Evolutionary conservation across 2,888 invertebrate genomes (phyloP).

Genomic region (Eretmocerus hayati): DNA sequence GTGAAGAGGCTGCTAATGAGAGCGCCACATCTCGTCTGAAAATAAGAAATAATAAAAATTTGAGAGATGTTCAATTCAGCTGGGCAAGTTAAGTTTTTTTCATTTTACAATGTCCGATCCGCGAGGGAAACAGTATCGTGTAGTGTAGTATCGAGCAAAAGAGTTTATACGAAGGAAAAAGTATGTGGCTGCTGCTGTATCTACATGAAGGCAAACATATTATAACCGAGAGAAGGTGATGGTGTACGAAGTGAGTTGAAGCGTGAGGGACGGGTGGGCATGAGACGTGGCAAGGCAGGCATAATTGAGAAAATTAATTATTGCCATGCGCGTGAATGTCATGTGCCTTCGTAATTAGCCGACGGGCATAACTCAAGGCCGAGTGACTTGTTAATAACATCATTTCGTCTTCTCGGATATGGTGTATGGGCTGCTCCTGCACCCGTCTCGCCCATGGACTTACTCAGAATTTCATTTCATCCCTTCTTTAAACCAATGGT

Average conservation of each 20-base stretch:
- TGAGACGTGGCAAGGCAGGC: slow-evolving; percentile 29
- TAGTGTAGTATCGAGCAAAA: background rate
- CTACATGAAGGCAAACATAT: background rate
- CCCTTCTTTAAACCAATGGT: too few species aligned
- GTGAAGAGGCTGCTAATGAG: too few species aligned
- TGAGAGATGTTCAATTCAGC: background rate
- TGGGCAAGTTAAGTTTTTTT: background rate
- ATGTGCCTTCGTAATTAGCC: slow-evolving; percentile 43
- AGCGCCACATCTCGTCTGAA: too few species aligned
- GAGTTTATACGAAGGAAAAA: background rate
- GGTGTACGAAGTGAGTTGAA: background rate
- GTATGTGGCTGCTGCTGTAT: background rate
- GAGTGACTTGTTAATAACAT: slow-evolving; percentile 35
- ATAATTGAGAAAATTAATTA: slow-evolving; percentile 45
- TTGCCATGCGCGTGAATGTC: slow-evolving; percentile 39
- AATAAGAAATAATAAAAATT: too few species aligned
- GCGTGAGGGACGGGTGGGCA: slow-evolving; percentile 15
- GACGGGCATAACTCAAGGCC: slow-evolving; percentile 41
- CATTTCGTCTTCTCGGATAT: slow-evolving; percentile 18
- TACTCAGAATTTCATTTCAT: too few species aligned
- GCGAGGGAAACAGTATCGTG: background rate
- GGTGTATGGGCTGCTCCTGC: too few species aligned
- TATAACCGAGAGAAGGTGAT: background rate
- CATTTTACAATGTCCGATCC: background rate
- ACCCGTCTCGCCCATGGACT: too few species aligned